Percentiles rank a stretch among this genome's conserved stretches.
phyloP scores from a whole-genome alignment of 2,797 vertebrate genomes.

The Meriones psammophilus region DNA sequence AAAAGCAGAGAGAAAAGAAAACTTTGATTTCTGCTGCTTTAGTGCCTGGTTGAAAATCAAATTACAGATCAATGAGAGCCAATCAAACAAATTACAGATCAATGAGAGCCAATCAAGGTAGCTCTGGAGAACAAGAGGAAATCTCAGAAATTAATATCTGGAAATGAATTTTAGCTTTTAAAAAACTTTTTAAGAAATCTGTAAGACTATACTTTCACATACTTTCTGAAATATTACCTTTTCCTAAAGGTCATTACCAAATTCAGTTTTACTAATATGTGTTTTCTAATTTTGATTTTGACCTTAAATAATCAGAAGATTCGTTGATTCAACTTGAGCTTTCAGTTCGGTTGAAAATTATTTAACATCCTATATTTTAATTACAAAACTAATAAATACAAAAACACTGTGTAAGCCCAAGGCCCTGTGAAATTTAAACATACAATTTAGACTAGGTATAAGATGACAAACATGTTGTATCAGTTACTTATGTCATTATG shows the following conservation, averaged over 20 bases:
- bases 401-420: conserved; percentile 13
- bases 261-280: conserved; percentile 20
- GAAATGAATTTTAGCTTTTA: conserved; percentile 48
- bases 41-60: conserved; percentile 72
- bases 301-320: conserved; percentile 62
- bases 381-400: conserved; percentile 12
- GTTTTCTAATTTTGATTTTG: conserved; percentile 44
- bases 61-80: conserved; percentile 63
- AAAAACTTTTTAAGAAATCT: conserved; percentile 52
- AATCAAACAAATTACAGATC: conserved; percentile 39
- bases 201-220: background rate
- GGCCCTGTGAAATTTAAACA: conserved; percentile 1
- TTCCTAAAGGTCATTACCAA: conserved; percentile 13
- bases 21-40: conserved; percentile 59
- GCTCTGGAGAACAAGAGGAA: conserved; percentile 49
- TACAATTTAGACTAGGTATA: conserved; percentile 20
- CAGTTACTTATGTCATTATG: background rate
- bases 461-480: background rate
- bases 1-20: conserved; percentile 74
- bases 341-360: conserved; percentile 48
- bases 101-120: conserved; percentile 51
- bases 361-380: conserved; percentile 30
- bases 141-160: conserved; percentile 54
- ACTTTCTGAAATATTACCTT: conserved; percentile 23
- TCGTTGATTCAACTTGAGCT: conserved; percentile 48